These are phyloP conservation scores for Drosophila asahinai DNA, from an alignment of 1,140 invertebrate genomes.

Conservation along the genomic window DNA sequence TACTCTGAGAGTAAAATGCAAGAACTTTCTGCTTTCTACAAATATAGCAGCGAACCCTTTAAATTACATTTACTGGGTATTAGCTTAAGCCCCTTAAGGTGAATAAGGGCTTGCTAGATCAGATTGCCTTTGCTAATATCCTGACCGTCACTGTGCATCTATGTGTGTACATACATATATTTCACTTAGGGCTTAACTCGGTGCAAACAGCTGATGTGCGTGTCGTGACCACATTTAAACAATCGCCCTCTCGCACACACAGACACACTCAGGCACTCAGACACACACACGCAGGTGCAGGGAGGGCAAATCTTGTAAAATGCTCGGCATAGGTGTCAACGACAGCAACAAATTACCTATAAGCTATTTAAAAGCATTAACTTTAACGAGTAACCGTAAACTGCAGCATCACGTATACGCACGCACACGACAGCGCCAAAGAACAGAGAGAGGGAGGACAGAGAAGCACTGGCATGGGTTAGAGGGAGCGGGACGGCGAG, in stretches of 20 bases:
- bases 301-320: slow-evolving; percentile 63
- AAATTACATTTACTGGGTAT: slow-evolving; percentile 11
- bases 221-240: slow-evolving; percentile 48
- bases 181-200: slow-evolving; percentile 12
- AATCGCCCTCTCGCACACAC: slow-evolving; percentile 14
- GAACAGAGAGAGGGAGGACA: neutral
- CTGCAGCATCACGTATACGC: slow-evolving; percentile 65
- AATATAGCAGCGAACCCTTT: neutral
- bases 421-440: slow-evolving; percentile 18
- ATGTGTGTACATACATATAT: neutral
- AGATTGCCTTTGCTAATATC: slow-evolving; percentile 15
- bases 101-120: neutral
- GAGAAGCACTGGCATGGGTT: neutral
- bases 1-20: too few relatives aligned
- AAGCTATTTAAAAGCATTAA: slow-evolving; percentile 67
- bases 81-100: slow-evolving; percentile 2
- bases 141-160: slow-evolving; percentile 4
- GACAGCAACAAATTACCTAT: slow-evolving; percentile 64
- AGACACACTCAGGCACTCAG: slow-evolving; percentile 9
- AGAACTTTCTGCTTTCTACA: too few relatives aligned
- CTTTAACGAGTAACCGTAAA: slow-evolving; percentile 69
- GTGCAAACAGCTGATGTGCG: slow-evolving; percentile 68
- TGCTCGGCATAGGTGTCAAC: slow-evolving; percentile 57
- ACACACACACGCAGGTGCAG: slow-evolving; percentile 14
- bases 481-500: slow-evolving; percentile 23